Conservation (phyloP, 2,797 vertebrate species). For the Poecilia picta region DNA sequence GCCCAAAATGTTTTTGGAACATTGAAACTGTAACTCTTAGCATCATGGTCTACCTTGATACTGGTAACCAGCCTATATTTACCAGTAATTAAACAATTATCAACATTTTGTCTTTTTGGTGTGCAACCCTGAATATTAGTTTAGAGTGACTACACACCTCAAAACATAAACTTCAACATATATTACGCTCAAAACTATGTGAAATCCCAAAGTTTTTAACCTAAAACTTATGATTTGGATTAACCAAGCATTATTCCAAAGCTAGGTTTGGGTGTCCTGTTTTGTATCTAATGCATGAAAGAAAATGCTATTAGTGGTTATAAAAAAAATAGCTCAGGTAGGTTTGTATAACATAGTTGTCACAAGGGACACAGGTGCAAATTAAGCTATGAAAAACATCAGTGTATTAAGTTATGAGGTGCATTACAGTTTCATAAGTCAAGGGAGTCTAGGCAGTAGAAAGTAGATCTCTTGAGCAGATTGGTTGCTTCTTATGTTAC, state of each 20-base stretch:
- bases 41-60: not conserved
- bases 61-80: not conserved
- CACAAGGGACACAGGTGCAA: constrained; percentile 20
- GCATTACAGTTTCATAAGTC: constrained; percentile 36
- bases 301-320: constrained; percentile 24
- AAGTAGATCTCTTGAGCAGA: constrained; percentile 22
- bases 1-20: not conserved
- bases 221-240: not conserved
- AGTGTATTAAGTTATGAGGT: constrained; percentile 23
- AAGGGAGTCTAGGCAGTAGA: constrained; percentile 18
- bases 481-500: constrained; percentile 6
- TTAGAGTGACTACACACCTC: not conserved
- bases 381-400: constrained; percentile 20
- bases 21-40: not conserved
- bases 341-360: constrained; percentile 27
- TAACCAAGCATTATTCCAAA: not conserved
- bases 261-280: constrained; percentile 4
- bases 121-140: not conserved
- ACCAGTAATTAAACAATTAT: not conserved
- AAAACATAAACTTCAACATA: constrained; percentile 13
- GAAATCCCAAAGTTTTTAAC: not conserved
- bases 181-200: not conserved
- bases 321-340: constrained; percentile 30
- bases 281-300: not conserved
- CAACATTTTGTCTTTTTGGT: not conserved